Evolutionary conservation across 1,140 invertebrate genomes (phyloP).

Genomic region (Procambarus virginalis): DNA sequence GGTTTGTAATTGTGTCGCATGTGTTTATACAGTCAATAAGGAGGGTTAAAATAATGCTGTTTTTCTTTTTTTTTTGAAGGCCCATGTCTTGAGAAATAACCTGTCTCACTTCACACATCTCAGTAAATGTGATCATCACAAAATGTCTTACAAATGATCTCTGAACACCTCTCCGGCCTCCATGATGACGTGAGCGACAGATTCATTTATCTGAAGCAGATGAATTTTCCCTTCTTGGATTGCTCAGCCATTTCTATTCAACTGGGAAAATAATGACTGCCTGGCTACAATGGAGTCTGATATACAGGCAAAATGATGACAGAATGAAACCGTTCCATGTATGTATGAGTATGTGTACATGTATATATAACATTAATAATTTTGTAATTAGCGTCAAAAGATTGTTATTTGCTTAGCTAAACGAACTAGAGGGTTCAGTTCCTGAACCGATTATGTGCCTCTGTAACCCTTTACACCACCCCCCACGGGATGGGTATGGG

Average conservation of each 20-base stretch:
- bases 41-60: too few relatives aligned
- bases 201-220: not conserved
- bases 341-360: too few relatives aligned
- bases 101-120: not conserved
- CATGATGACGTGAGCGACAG: not conserved
- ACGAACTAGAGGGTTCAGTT: too few relatives aligned
- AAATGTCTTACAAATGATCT: not conserved
- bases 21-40: too few relatives aligned
- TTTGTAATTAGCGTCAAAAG: too few relatives aligned
- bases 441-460: too few relatives aligned
- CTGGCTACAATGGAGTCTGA: not conserved
- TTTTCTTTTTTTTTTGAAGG: not conserved
- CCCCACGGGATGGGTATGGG: too few relatives aligned
- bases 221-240: constrained; percentile 11
- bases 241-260: not conserved
- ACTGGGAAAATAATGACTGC: not conserved
- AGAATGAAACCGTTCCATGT: not conserved
- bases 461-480: too few relatives aligned
- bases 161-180: not conserved
- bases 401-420: too few relatives aligned
- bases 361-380: too few relatives aligned
- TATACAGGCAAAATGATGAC: constrained; percentile 1
- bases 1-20: too few relatives aligned
- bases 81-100: not conserved
- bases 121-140: not conserved